phyloP scores from a whole-genome alignment of 2,113 vertebrate genomes.

The Salvelinus alpinus region DNA sequence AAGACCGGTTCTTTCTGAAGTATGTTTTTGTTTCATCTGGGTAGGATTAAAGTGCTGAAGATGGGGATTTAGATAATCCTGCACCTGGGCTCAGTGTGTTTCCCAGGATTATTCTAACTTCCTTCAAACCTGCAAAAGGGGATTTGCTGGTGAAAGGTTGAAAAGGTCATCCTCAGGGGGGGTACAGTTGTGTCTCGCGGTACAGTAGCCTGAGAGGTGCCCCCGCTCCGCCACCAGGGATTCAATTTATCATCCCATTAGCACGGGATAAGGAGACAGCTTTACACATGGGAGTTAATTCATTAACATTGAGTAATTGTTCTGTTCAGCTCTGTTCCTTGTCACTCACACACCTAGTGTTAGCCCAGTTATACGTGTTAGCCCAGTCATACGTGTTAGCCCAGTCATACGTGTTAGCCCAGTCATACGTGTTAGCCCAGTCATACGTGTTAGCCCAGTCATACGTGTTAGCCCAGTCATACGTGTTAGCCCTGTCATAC shows the following conservation, averaged over 20 bases:
- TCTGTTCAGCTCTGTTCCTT: not conserved
- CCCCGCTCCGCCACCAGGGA: not conserved
- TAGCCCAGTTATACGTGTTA: not conserved
- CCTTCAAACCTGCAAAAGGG: constrained; percentile 23
- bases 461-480: not conserved
- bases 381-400: not conserved
- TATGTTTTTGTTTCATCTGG: constrained; percentile 10
- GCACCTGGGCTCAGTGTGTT: constrained; percentile 17
- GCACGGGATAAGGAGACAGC: not conserved
- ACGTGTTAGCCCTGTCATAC: not conserved
- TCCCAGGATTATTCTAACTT: constrained; percentile 32
- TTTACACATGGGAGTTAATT: not conserved
- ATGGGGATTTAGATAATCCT: constrained; percentile 28
- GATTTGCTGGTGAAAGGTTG: constrained; percentile 17
- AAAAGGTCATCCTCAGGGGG: constrained; percentile 5
- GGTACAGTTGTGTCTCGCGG: not conserved
- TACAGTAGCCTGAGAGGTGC: not conserved
- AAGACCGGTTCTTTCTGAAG: not conserved
- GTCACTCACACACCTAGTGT: not conserved
- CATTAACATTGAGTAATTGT: not conserved
- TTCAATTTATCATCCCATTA: constrained; percentile 13
- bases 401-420: not conserved
- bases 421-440: not conserved
- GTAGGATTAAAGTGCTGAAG: constrained; percentile 26
- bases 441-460: not conserved